A percentile compares a stretch with the other conserved stretches of the same genome.
Conservation (phyloP, 2,113 vertebrate genomes). For the Indicator indicator region DNA sequence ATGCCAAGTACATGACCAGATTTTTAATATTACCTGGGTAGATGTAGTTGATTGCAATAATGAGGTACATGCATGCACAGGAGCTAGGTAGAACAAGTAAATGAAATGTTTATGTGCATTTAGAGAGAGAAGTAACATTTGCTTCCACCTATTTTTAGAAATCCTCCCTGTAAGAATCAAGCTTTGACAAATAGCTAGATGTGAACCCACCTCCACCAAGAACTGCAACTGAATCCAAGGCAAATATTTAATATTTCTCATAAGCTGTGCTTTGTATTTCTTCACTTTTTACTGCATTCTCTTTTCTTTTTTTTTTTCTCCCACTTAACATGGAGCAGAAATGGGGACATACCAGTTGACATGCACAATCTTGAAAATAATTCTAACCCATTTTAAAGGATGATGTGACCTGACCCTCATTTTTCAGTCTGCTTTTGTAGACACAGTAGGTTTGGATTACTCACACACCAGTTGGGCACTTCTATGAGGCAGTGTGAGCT, state of each 20-base stretch:
- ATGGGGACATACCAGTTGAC: neutral
- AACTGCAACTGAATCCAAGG: neutral
- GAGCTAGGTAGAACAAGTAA: neutral
- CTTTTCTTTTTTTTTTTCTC: neutral
- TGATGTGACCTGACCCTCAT: neutral
- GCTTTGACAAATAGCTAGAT: neutral
- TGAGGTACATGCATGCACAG: neutral
- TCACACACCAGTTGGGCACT: neutral
- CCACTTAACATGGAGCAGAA: neutral
- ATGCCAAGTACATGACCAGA: neutral
- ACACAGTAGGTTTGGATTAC: neutral
- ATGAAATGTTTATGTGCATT: neutral
- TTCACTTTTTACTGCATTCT: neutral
- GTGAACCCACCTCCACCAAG: neutral
- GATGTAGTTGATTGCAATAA: neutral
- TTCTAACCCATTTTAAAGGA: neutral
- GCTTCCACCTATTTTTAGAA: neutral
- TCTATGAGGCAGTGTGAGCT: neutral
- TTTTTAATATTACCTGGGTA: conserved; percentile 27
- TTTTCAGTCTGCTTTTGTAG: neutral
- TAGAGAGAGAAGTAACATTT: neutral
- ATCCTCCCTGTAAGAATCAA: neutral
- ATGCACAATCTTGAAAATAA: neutral
- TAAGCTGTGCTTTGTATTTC: neutral
- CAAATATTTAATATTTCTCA: conserved; percentile 22